phyloP scores from a whole-genome alignment of 2,797 vertebrate genomes.

The Spea hammondii region DNA sequence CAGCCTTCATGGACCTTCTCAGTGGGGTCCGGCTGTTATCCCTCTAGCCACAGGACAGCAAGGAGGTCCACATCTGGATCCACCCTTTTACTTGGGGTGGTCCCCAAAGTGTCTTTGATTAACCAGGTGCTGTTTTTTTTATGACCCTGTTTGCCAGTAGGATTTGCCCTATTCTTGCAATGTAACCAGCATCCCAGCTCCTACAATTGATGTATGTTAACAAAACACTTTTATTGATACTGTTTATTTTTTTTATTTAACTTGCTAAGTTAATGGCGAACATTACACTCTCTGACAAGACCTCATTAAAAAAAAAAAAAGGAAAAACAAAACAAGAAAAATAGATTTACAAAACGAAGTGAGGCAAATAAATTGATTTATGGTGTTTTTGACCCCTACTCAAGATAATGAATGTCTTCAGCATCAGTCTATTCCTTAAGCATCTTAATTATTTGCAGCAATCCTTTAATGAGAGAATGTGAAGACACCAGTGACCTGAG shows the following conservation, averaged over 20 bases:
- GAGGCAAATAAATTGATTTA: slow-evolving; percentile 32
- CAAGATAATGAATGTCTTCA: slow-evolving; percentile 30
- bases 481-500: slow-evolving; percentile 32
- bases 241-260: not conserved
- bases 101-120: not conserved
- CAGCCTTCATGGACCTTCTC: too few relatives aligned
- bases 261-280: not conserved
- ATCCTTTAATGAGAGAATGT: slow-evolving; percentile 32
- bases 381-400: slow-evolving; percentile 32
- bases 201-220: not conserved
- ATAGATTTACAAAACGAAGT: not conserved
- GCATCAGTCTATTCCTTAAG: slow-evolving; percentile 32
- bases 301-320: slow-evolving; percentile 18
- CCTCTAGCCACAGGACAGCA: too few relatives aligned
- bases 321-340: slow-evolving; percentile 7
- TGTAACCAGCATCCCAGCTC: not conserved
- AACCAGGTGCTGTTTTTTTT: not conserved
- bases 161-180: not conserved
- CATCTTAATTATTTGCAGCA: slow-evolving; percentile 48
- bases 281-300: not conserved
- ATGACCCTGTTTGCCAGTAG: not conserved
- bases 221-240: slow-evolving; percentile 10
- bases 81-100: too few relatives aligned
- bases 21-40: too few relatives aligned
- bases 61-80: too few relatives aligned